phyloP scores from a whole-genome alignment of 2,888 invertebrate species.

The Parthenolecanium corni region DNA sequence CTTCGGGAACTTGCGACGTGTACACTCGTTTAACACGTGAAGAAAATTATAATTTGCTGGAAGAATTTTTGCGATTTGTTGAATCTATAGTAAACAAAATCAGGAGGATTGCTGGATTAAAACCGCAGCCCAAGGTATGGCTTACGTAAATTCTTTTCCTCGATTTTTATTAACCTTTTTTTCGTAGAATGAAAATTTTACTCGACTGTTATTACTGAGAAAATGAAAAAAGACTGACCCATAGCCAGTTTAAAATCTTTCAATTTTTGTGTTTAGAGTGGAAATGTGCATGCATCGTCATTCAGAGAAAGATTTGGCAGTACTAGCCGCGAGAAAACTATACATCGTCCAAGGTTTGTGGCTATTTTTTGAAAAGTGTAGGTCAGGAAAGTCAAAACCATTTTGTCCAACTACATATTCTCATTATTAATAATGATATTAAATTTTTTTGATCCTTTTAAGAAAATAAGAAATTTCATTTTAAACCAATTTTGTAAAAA shows the following conservation, averaged over 20 bases:
- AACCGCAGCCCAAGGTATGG: slow-evolving; percentile 47
- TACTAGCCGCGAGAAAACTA: slow-evolving; percentile 38
- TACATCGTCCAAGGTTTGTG: slow-evolving; percentile 60
- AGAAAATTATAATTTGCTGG: slow-evolving; percentile 49
- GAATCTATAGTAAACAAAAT: slow-evolving; percentile 83
- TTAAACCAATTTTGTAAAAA: not conserved
- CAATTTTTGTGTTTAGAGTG: slow-evolving; percentile 5
- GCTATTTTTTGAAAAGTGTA: slow-evolving; percentile 31
- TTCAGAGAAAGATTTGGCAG: slow-evolving; percentile 80
- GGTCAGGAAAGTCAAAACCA: no score
- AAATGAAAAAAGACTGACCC: slow-evolving; percentile 16
- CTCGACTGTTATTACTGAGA: not conserved
- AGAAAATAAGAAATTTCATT: no score
- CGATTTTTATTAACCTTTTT: no score
- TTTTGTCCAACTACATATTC: no score
- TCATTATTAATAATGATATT: no score
- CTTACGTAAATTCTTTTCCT: no score
- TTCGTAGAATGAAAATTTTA: no score
- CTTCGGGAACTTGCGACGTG: slow-evolving; percentile 64
- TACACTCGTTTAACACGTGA: slow-evolving; percentile 55
- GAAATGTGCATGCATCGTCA: slow-evolving; percentile 48
- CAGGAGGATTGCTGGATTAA: slow-evolving; percentile 43
- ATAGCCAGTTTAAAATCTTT: slow-evolving; percentile 28
- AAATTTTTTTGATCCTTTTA: no score
- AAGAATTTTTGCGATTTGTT: slow-evolving; percentile 67